Base-by-base conservation (phyloP, 2,888 invertebrate genomes). In the Pyrgus malvae region DNA sequence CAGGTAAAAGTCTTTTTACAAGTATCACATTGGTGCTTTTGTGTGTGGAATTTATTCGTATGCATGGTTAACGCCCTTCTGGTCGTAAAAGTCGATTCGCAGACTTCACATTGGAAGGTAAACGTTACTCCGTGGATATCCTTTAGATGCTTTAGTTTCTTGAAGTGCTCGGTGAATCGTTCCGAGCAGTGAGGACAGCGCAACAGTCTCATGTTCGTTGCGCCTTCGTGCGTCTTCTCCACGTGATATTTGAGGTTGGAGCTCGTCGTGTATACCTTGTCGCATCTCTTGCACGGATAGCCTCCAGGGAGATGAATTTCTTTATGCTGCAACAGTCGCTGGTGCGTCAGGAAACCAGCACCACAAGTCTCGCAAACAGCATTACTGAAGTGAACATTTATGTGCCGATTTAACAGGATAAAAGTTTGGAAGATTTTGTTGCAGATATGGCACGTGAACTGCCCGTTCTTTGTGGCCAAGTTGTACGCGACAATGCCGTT, bases 1-100 rank as follows among this genome's bases (percentile, higher is more conserved):
- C 81, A 83, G 25, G 83, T 86, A 61, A 91, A 92, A 41, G 83
- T 80, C 56, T 90, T 87, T 21, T 84, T 81, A 45, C 92, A 92
- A 1, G 86, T 55, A 1, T 80, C 80, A 57, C 91, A 92, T 45
- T 84, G 82, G 0, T 90, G 90, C 58, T 82, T 85, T 21, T 71
- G 70, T 0, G 80, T 74, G 55, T 89, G 87, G 14, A 70, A 74
- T 23, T 81, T 79, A 44, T 81, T 82, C 1, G 80, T 79, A 44
- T 90, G 89, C 67, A 77, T 78, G 0, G 82, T 80, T 8, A 87
- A 57, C 0, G 78, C 66, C 35, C 81, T 69, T 1, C 83, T 72
- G 5, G 74, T 82, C 0, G 76, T 53, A 41, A 85, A 90, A 0
- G 72, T 71, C 0, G 76, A 65, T 33, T 73, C 75, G 48, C 89